phyloP scores from a whole-genome alignment of 2,113 vertebrate species.

The Pardalotus punctatus region DNA sequence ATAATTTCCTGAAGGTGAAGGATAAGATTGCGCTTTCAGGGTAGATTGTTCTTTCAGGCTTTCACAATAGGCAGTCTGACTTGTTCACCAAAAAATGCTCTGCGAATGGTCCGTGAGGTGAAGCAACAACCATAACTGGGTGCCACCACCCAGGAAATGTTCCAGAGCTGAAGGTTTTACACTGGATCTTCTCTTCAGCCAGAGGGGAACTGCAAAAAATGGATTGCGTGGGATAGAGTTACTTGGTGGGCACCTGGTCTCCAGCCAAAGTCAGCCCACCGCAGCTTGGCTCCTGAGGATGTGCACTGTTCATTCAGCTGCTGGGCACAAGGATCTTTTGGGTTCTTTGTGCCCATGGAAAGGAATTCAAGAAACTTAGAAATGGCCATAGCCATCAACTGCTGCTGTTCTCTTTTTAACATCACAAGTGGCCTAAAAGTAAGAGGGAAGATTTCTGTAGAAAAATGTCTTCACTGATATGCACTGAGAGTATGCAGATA shows the following conservation, averaged over 20 bases:
- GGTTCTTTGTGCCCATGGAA: not conserved
- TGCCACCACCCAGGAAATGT: not conserved
- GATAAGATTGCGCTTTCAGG: not conserved
- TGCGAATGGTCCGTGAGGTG: not conserved
- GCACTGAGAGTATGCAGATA: not conserved
- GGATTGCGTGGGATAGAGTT: not conserved
- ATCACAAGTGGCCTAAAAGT: not conserved
- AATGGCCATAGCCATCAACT: not conserved
- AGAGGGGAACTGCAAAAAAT: not conserved
- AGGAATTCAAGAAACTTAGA: not conserved
- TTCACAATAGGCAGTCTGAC: not conserved
- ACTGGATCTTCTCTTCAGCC: not conserved
- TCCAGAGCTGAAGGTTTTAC: not conserved
- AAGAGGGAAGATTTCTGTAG: not conserved
- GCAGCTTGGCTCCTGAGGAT: not conserved
- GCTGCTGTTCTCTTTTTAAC: not conserved
- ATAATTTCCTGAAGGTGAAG: not conserved
- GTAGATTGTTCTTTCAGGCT: not conserved
- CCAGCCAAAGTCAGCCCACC: not conserved
- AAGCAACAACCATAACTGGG: not conserved
- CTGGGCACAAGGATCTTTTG: not conserved
- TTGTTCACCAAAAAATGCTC: not conserved
- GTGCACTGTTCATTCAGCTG: not conserved
- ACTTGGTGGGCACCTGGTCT: not conserved
- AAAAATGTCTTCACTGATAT: not conserved